Percentiles rank a stretch among this genome's conserved stretches.
These are phyloP conservation scores for Atlantisia rogersi DNA, from an alignment of 2,113 vertebrate genomes.

Conservation along the genomic window DNA sequence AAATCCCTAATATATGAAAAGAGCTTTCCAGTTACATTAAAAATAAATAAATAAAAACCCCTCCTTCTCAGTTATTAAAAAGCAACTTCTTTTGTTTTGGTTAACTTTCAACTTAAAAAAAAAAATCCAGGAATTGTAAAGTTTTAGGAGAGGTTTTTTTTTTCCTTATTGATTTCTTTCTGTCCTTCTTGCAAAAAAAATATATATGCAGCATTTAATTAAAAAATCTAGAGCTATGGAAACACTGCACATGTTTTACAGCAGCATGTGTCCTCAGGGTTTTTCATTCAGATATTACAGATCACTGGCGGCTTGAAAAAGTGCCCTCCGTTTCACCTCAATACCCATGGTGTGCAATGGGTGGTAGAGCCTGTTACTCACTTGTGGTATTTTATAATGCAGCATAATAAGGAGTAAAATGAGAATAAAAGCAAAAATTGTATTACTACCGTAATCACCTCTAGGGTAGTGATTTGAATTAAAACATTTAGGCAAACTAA, in stretches of 20 bases:
- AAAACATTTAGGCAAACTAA: neutral
- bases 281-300: slow-evolving; percentile 35
- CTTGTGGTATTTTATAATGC: slow-evolving; percentile 1
- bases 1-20: slow-evolving; percentile 57
- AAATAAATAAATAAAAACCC: neutral
- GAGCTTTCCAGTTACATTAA: neutral
- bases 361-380: slow-evolving; percentile 18
- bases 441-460: neutral
- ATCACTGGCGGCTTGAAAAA: slow-evolving; percentile 3
- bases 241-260: slow-evolving; percentile 46
- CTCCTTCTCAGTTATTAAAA: slow-evolving; percentile 33
- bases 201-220: slow-evolving; percentile 50
- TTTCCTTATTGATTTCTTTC: slow-evolving; percentile 32
- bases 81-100: slow-evolving; percentile 3
- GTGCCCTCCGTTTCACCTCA: slow-evolving; percentile 27
- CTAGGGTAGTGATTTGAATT: neutral
- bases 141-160: slow-evolving; percentile 22
- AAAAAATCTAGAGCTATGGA: slow-evolving; percentile 35
- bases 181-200: neutral
- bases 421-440: neutral
- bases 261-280: slow-evolving; percentile 3
- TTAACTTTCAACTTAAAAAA: slow-evolving; percentile 40
- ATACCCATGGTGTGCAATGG: neutral
- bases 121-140: neutral
- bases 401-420: slow-evolving; percentile 1